Evolutionary conservation across 2,113 vertebrate genomes (phyloP), one percentile per base, ranked within the genome.

Genomic region (Microcebus griseorufus): DNA sequence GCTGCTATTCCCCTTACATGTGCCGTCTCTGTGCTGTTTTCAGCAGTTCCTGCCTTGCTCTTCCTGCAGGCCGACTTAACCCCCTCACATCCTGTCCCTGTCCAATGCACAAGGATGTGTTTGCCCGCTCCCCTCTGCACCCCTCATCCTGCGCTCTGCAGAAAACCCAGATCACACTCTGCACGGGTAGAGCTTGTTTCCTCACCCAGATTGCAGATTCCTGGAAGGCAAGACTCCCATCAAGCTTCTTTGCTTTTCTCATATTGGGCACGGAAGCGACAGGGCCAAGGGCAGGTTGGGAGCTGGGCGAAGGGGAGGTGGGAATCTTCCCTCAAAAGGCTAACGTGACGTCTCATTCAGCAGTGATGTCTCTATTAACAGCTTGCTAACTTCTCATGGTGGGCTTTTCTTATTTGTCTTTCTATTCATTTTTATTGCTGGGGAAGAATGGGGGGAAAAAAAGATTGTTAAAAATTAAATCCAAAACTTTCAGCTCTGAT

Each of bases 401-500:
- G 80, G 81, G 60, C 37, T 96, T 94, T 70, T 85, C 94, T 75
- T 88, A 82, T 70, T 87, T 95, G 65, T 92, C 65, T 98, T 96
- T 93, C 89, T 91, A 39, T 95, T 96, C 94, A 45, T 96, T 95
- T 96, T 94, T 80, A 83, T 96, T 37, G 48, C 55, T 92, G 67
- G 22, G 12, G 90, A 87, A 83, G 23, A 20, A 55, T 6, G 5
- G 14, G 23, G 22, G 1, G 9, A 25, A 58, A 22, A 60, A 69
- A 90, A 73, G 58, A 83, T 76, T 93, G 93, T 92, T 93, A 94
- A 96, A 97, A 97, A 95, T 92, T 94, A 97, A 97, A 97, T 96
- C 87, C 87, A 95, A 95, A 97, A 93, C 55, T 85, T 97, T 87
- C 94, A 85, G 80, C 80, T 97, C 95, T 92, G 92, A 96, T 94